These are phyloP conservation scores for Ophiodon elongatus DNA, from an alignment of 2,113 vertebrate species.

Conservation along the genomic window DNA sequence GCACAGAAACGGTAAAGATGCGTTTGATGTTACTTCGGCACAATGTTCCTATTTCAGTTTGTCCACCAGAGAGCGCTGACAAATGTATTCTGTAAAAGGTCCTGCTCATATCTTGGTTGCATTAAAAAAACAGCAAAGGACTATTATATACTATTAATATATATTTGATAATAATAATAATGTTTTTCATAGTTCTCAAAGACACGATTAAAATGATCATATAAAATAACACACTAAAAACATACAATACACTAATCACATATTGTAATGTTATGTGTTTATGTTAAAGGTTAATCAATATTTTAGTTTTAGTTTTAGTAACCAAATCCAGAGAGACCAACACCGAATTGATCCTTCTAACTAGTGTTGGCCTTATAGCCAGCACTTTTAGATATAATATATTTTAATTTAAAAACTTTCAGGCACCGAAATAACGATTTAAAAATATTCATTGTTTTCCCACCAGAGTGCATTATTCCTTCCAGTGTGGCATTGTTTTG, in stretches of 20 bases:
- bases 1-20: not conserved
- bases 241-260: no score
- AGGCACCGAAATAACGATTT: not conserved
- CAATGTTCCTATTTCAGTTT: not conserved
- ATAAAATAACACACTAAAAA: no score
- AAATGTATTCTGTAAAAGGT: not conserved
- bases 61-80: not conserved
- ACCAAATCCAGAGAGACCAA: not conserved
- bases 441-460: not conserved
- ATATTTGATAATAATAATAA: no score
- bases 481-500: not conserved
- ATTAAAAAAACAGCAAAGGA: no score
- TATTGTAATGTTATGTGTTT: not conserved
- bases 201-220: no score
- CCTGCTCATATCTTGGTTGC: no score
- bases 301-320: not conserved
- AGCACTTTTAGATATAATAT: not conserved
- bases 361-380: not conserved
- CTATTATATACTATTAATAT: no score
- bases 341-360: not conserved
- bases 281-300: not conserved
- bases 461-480: not conserved
- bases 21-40: not conserved
- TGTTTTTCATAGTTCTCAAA: no score
- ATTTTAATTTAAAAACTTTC: not conserved